Percentiles rank a stretch among this genome's conserved stretches.
phyloP scores from a whole-genome alignment of 2,113 vertebrate species.

The Lophochroa leadbeateri region DNA sequence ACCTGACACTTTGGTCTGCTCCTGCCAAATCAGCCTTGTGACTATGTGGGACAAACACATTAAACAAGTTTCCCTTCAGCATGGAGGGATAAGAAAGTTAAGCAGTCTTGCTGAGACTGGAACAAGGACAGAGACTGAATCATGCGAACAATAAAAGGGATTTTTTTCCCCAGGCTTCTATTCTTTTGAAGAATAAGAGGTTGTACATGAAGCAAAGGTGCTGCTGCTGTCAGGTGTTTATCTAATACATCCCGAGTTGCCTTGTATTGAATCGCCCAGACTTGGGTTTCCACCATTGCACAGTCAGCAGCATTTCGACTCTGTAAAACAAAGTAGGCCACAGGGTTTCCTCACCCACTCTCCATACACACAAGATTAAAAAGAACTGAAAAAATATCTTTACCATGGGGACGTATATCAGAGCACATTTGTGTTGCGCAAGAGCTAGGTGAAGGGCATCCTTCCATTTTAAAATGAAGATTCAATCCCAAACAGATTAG shows the following conservation, averaged over 20 bases:
- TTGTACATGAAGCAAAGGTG: background rate
- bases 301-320: background rate
- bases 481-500: background rate
- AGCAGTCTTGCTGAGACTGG: background rate
- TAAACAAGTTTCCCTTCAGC: background rate
- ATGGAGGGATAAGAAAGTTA: background rate
- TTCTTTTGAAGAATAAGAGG: background rate
- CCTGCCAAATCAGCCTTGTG: background rate
- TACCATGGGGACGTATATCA: background rate
- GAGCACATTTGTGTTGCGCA: background rate
- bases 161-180: background rate
- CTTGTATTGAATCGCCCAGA: rapidly evolving
- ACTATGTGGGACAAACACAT: background rate
- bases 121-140: background rate
- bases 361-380: background rate
- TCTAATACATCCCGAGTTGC: background rate
- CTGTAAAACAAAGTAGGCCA: background rate
- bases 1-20: background rate
- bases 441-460: background rate
- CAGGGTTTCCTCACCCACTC: background rate
- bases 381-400: background rate
- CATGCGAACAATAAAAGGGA: background rate
- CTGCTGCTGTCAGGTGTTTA: background rate
- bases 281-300: background rate
- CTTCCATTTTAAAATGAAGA: background rate